Conservation (phyloP, 2,888 invertebrate genomes). For the Polyploca ridens region DNA sequence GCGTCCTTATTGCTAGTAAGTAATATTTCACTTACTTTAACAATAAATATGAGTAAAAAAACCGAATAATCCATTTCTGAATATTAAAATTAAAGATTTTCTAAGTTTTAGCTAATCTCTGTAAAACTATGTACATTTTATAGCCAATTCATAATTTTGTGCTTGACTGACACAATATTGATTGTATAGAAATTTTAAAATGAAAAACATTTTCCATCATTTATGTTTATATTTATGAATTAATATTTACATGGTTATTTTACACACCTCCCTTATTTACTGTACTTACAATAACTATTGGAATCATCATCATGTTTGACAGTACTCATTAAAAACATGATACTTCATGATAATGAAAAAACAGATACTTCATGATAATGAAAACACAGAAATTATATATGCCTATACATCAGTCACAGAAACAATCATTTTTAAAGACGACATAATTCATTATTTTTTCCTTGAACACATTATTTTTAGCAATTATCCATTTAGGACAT, state of each 20-base stretch:
- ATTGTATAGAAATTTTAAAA: background rate
- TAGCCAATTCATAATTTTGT: slow-evolving; percentile 10
- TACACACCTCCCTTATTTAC: background rate
- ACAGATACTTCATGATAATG: too few relatives aligned
- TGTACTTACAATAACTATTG: too few relatives aligned
- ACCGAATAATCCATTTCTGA: background rate
- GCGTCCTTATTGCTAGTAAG: too few relatives aligned
- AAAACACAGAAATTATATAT: too few relatives aligned
- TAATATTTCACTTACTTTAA: background rate
- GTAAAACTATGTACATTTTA: background rate
- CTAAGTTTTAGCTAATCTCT: background rate
- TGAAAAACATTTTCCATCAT: background rate
- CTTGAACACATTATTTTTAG: too few relatives aligned
- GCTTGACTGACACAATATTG: background rate
- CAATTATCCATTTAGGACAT: too few relatives aligned
- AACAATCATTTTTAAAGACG: too few relatives aligned
- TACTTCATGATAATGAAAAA: too few relatives aligned
- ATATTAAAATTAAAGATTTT: background rate
- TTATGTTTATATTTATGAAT: background rate
- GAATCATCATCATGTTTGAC: too few relatives aligned
- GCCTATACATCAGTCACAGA: too few relatives aligned
- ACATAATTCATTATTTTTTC: too few relatives aligned
- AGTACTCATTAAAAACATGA: too few relatives aligned
- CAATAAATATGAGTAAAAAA: background rate
- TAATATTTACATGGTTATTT: background rate